Conservation (phyloP, 1,140 invertebrate species). For the Drosophila lacertosa region DNA sequence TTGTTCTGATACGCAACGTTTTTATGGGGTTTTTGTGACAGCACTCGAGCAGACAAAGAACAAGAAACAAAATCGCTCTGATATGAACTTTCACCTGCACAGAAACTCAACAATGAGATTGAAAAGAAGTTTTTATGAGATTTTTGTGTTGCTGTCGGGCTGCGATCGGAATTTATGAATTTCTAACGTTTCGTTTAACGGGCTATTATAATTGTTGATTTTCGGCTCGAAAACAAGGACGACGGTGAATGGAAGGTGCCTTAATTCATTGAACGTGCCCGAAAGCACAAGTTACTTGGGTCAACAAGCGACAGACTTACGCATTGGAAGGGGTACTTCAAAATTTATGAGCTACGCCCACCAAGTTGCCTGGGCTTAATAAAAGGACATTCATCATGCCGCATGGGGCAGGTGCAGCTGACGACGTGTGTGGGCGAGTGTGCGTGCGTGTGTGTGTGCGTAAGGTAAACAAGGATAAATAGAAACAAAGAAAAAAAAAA, state of each 20-base stretch:
- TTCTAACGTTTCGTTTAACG: too few species aligned
- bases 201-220: too few species aligned
- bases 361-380: slow-evolving; percentile 45
- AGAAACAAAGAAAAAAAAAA: slow-evolving; percentile 12
- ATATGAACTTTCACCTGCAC: neutral
- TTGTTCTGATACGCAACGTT: neutral
- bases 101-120: neutral
- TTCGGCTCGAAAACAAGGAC: too few species aligned
- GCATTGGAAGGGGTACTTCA: slow-evolving; percentile 36
- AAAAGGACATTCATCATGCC: slow-evolving; percentile 67
- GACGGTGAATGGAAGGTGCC: too few species aligned
- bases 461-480: slow-evolving; percentile 24
- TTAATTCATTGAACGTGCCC: neutral
- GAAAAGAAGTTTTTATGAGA: neutral
- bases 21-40: neutral
- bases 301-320: neutral
- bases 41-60: neutral
- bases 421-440: slow-evolving; percentile 24
- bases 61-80: neutral
- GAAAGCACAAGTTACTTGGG: neutral
- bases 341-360: slow-evolving; percentile 67
- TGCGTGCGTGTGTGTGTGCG: slow-evolving; percentile 15
- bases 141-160: neutral
- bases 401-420: slow-evolving; percentile 34
- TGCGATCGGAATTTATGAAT: neutral